Evolutionary conservation across 1,140 invertebrate genomes (phyloP).

Genomic region (Gryon sp.): DNA sequence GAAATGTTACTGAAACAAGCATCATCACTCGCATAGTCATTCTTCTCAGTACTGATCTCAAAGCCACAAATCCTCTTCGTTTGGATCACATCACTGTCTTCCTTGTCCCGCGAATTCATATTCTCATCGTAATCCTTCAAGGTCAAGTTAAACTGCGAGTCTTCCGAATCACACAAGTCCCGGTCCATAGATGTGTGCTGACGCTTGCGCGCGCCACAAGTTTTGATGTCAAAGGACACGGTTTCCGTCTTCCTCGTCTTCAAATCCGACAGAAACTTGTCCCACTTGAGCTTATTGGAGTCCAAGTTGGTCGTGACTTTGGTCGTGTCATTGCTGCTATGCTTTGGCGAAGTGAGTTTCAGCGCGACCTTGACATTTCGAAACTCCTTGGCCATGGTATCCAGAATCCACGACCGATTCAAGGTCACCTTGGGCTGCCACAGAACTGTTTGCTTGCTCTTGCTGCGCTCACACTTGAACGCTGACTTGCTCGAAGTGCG

Average conservation of each 20-base stretch:
- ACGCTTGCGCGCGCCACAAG: slow-evolving; percentile 21
- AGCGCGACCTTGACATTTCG: slow-evolving; percentile 68
- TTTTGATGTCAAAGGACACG: slow-evolving; percentile 59
- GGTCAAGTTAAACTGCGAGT: slow-evolving; percentile 21
- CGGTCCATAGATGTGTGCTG: too few relatives aligned
- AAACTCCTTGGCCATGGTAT: slow-evolving; percentile 74
- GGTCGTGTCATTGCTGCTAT: slow-evolving; percentile 22
- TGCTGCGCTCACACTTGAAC: slow-evolving; percentile 78
- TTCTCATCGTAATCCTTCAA: slow-evolving; percentile 56
- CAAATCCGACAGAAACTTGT: slow-evolving; percentile 64
- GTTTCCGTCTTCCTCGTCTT: slow-evolving; percentile 65
- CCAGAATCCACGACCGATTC: slow-evolving; percentile 71
- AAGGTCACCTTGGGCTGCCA: slow-evolving; percentile 76
- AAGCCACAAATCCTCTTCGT: slow-evolving; percentile 13
- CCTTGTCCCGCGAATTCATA: slow-evolving; percentile 56
- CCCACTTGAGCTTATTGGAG: slow-evolving; percentile 65
- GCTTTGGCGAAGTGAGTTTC: slow-evolving; percentile 55
- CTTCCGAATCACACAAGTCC: slow-evolving; percentile 34
- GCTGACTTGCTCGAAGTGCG: slow-evolving; percentile 74
- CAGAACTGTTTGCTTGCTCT: slow-evolving; percentile 65
- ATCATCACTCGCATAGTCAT: slow-evolving; percentile 37
- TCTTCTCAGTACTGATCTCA: slow-evolving; percentile 11
- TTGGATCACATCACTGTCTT: slow-evolving; percentile 14
- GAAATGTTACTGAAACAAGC: slow-evolving; percentile 43
- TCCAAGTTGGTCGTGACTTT: slow-evolving; percentile 52